These are phyloP conservation scores for Matsumurasca onukii DNA, from an alignment of 1,140 invertebrate genomes.

Conservation along the genomic window DNA sequence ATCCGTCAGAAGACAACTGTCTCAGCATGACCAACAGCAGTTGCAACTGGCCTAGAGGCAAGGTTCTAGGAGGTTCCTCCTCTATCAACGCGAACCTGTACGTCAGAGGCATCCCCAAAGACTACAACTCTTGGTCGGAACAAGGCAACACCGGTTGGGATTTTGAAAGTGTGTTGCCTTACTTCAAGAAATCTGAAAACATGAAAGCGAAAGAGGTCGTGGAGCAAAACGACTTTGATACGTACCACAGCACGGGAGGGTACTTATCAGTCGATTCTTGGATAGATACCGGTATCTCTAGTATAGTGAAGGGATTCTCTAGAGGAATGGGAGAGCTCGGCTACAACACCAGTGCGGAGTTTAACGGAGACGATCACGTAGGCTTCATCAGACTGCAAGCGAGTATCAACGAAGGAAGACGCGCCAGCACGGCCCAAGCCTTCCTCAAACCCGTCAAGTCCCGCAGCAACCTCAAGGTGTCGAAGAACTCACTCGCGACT, in stretches of 20 bases:
- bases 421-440: slow-evolving; percentile 58
- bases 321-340: slow-evolving; percentile 54
- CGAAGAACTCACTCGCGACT: slow-evolving; percentile 54
- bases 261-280: slow-evolving; percentile 39
- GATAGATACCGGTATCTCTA: slow-evolving; percentile 47
- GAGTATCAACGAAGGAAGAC: slow-evolving; percentile 49
- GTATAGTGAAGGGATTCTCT: slow-evolving; percentile 54
- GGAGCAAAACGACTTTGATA: slow-evolving; percentile 55
- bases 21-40: slow-evolving; percentile 49
- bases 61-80: slow-evolving; percentile 69
- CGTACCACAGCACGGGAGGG: slow-evolving; percentile 46
- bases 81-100: slow-evolving; percentile 89
- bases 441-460: slow-evolving; percentile 55
- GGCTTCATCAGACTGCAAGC: slow-evolving; percentile 46
- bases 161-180: slow-evolving; percentile 58
- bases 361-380: slow-evolving; percentile 63
- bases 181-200: slow-evolving; percentile 54
- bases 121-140: slow-evolving; percentile 74
- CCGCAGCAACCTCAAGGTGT: slow-evolving; percentile 56
- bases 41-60: slow-evolving; percentile 62
- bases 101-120: slow-evolving; percentile 72
- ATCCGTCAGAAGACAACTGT: slow-evolving; percentile 60
- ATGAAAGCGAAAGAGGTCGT: slow-evolving; percentile 44
- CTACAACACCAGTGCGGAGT: slow-evolving; percentile 58
- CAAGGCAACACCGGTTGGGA: slow-evolving; percentile 65